Evolutionary conservation across 2,113 vertebrate species (phyloP), one percentile per base, ranked within the genome.

Genomic region (Ophthalmolycus amberensis): DNA sequence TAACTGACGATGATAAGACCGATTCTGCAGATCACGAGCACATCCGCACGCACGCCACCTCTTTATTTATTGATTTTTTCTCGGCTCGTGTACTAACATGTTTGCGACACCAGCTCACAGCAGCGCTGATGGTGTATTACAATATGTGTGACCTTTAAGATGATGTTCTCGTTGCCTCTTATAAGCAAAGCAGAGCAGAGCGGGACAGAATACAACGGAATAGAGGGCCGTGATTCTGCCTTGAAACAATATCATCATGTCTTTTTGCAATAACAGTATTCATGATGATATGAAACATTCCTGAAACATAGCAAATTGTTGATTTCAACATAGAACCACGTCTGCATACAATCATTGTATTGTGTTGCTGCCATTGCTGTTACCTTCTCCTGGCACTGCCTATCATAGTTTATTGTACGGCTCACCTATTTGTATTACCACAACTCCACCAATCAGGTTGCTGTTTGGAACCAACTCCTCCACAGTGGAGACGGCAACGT

Each of bases 1-100:
- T 80, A 82, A 67, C 67, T 69, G 38, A 81, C 37, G 54, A 46
- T 58, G 60, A 83, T 71, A 32, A 68, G 59, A 34, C 20, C 65
- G 64, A 76, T 62, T 50, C 72, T 82, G 63, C n/a, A 50, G 9
- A 84, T 42, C 73, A 44, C 0, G 2, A 54, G 38, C 58, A 40
- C 65, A 71, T 46, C 5, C 32, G 18, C 52, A 54, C 20, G 22
- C 64, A 40, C 32, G 37, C 1, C 0, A n/a, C 9, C 34, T 29
- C 20, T 40, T 15, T 56, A 12, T 60, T 44, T 32, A 29, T 60
- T 73, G 15, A 16, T 42, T 25, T 14, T 29, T 44, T 20, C 1
- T 69, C 3, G 5, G 11, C 67, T 70, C 20, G 12, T 37, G 46
- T 14, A 11, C 9, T 46, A 34, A 46, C 38, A 32, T 38, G 18